Conservation (phyloP, 2,888 invertebrate species). For the Hypolimnas misippus region DNA sequence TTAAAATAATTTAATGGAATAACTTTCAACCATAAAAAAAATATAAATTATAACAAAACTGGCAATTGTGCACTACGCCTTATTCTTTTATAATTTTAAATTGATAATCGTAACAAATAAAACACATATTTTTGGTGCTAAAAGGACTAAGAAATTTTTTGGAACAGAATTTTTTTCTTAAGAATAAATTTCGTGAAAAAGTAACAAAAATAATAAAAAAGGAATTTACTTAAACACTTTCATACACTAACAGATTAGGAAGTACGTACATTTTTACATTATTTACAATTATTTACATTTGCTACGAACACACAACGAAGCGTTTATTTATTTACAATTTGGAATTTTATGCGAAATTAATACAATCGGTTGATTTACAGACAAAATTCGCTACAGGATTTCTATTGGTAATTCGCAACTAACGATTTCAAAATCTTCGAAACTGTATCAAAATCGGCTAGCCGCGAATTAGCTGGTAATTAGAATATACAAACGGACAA, state of each 20-base stretch:
- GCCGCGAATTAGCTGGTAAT: neutral
- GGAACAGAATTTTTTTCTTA: conserved; percentile 52
- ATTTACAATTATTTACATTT: conserved; percentile 66
- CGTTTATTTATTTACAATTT: conserved; percentile 52
- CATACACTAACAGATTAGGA: conserved; percentile 59
- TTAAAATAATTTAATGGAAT: neutral
- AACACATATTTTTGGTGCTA: conserved; percentile 57
- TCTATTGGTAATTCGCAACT: neutral
- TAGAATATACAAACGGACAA: neutral
- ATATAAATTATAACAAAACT: neutral
- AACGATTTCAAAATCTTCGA: neutral
- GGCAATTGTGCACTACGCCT: neutral
- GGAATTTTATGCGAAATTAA: conserved; percentile 42
- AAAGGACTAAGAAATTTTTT: conserved; percentile 59
- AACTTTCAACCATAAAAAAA: neutral
- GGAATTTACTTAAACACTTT: conserved; percentile 58
- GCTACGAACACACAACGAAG: conserved; percentile 59
- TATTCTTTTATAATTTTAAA: conserved; percentile 13
- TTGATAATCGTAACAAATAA: conserved; percentile 15
- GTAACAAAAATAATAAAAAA: conserved; percentile 64
- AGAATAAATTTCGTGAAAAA: conserved; percentile 54
- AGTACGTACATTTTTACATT: conserved; percentile 61
- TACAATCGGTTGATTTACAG: conserved; percentile 13
- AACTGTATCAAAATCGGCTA: conserved; percentile 1
- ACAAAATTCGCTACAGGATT: conserved; percentile 1